Evolutionary conservation across 2,888 invertebrate genomes (phyloP).

Genomic region (Tetragonisca angustula): DNA sequence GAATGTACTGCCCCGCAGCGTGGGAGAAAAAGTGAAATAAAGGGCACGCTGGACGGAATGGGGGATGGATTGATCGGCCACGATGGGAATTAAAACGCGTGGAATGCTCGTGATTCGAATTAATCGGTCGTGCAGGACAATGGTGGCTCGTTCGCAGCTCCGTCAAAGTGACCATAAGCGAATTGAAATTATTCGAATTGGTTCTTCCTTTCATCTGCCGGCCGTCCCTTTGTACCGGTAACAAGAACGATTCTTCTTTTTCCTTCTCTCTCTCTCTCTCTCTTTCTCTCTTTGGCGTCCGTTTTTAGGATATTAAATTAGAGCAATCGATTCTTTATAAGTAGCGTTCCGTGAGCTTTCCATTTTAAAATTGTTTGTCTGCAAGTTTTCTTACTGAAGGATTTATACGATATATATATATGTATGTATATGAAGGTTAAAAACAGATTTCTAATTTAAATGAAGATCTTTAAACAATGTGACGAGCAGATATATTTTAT

Average conservation of each 20-base stretch:
- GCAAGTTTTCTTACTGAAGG: too few species aligned
- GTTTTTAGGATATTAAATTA: neutral
- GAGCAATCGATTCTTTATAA: too few species aligned
- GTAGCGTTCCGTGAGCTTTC: too few species aligned
- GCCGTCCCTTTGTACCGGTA: neutral
- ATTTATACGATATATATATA: too few species aligned
- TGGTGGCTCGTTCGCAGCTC: neutral
- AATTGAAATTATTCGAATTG: slow-evolving; percentile 36
- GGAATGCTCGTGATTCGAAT: slow-evolving; percentile 49
- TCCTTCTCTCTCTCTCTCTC: too few species aligned
- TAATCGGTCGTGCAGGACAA: slow-evolving; percentile 37
- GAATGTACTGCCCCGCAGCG: slow-evolving; percentile 41
- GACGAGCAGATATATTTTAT: too few species aligned
- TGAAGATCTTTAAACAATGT: too few species aligned
- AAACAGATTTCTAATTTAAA: too few species aligned
- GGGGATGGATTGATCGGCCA: slow-evolving; percentile 31
- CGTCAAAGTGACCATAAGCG: slow-evolving; percentile 23
- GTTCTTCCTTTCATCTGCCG: neutral
- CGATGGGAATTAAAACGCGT: slow-evolving; percentile 37
- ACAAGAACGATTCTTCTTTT: too few species aligned
- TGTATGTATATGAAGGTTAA: too few species aligned
- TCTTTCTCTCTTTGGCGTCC: too few species aligned
- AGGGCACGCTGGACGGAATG: neutral
- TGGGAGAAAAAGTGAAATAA: slow-evolving; percentile 49
- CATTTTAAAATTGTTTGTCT: too few species aligned